phyloP scores from a whole-genome alignment of 2,797 vertebrate genomes.

The Knipowitschia caucasica region DNA sequence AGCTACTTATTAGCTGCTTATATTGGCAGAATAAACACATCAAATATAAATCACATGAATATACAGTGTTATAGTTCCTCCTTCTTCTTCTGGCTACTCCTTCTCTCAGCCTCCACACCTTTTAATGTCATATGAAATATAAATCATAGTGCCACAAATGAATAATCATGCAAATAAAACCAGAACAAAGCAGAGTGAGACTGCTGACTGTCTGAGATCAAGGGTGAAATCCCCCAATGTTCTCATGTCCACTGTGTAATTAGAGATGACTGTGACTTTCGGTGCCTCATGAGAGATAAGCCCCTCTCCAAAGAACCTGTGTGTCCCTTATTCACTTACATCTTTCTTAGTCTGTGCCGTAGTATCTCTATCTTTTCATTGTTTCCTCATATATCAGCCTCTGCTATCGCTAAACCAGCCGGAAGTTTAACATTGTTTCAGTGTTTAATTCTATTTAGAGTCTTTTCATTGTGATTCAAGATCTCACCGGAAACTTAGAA shows the following conservation, averaged over 20 bases:
- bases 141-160: constrained; percentile 76
- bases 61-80: constrained; percentile 65
- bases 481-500: too few relatives aligned
- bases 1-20: constrained; percentile 79
- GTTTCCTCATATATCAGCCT: too few relatives aligned
- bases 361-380: too few relatives aligned
- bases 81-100: constrained; percentile 46
- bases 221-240: constrained; percentile 81
- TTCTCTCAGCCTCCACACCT: constrained; percentile 59
- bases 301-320: constrained; percentile 57
- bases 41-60: constrained; percentile 83
- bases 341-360: constrained; percentile 58
- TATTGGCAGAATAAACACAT: constrained; percentile 91
- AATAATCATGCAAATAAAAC: constrained; percentile 87
- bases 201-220: constrained; percentile 75
- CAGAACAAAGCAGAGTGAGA: constrained; percentile 69
- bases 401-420: too few relatives aligned
- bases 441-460: too few relatives aligned
- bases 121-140: constrained; percentile 73
- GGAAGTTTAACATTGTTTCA: too few relatives aligned
- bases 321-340: constrained; percentile 86
- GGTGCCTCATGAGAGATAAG: constrained; percentile 50
- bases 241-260: constrained; percentile 76
- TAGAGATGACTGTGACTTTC: constrained; percentile 61
- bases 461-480: too few relatives aligned